Conservation (phyloP, 2,113 vertebrate species). For the Tenebrosternarchus preto region DNA sequence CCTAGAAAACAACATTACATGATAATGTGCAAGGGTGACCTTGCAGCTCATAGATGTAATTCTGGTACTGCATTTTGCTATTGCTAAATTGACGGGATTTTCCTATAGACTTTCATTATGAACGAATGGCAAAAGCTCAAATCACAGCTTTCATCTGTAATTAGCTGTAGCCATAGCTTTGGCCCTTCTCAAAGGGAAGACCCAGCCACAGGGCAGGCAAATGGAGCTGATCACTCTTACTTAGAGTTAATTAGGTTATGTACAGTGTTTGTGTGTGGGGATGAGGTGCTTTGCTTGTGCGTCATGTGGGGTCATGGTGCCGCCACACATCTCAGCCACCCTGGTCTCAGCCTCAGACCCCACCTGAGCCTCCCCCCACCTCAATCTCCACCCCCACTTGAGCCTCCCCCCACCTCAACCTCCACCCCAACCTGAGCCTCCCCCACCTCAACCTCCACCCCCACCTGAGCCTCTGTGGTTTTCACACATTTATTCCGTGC, state of each 20-base stretch:
- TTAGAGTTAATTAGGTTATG: constrained; percentile 1
- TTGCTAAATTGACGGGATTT: not conserved
- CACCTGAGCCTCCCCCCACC: too few species aligned
- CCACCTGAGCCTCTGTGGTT: too few species aligned
- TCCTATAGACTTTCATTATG: not conserved
- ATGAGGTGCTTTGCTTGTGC: not conserved
- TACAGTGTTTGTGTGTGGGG: not conserved
- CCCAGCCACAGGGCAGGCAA: not conserved
- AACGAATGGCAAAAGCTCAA: not conserved
- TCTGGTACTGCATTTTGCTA: not conserved
- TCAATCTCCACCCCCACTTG: too few species aligned
- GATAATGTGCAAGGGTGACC: not conserved
- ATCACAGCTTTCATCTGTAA: not conserved
- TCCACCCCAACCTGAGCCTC: too few species aligned
- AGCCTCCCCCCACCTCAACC: too few species aligned
- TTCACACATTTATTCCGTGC: not conserved
- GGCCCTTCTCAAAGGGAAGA: not conserved
- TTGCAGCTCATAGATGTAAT: not conserved
- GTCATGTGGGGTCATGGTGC: not conserved
- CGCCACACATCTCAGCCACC: too few species aligned
- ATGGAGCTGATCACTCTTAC: not conserved
- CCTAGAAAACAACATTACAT: not conserved
- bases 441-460: too few species aligned
- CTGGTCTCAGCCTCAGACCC: too few species aligned
- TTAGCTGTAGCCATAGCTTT: not conserved